Conservation (phyloP, 2,888 invertebrate species). For the Drosophila acutilabella region DNA sequence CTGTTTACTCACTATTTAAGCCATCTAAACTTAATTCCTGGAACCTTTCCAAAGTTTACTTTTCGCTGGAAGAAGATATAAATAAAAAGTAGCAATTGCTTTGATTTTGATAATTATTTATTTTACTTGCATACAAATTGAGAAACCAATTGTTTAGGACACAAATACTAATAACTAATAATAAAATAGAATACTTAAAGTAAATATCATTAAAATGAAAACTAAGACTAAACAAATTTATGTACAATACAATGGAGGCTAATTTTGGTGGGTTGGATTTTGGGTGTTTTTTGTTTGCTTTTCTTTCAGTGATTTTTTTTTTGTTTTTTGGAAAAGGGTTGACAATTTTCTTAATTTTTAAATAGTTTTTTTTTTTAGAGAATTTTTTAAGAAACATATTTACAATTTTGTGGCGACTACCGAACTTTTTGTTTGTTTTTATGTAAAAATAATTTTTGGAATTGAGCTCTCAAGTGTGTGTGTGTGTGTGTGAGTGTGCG, state of each 20-base stretch:
- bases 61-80: not conserved
- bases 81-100: conserved; percentile 10
- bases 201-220: conserved; percentile 43
- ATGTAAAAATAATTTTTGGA: conserved; percentile 73
- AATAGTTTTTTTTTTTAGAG: conserved; percentile 10
- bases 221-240: conserved; percentile 62
- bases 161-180: conserved; percentile 49
- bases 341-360: conserved; percentile 1
- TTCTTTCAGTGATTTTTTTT: conserved; percentile 9
- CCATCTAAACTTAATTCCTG: not conserved
- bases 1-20: not conserved
- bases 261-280: conserved; percentile 57
- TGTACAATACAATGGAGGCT: conserved; percentile 57
- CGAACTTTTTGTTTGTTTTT: conserved; percentile 29
- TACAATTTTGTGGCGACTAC: conserved; percentile 49
- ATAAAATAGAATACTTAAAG: conserved; percentile 60
- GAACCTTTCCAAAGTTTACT: not conserved
- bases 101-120: conserved; percentile 48
- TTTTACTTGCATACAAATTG: conserved; percentile 42
- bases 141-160: conserved; percentile 61
- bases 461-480: conserved; percentile 65
- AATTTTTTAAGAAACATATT: conserved; percentile 42
- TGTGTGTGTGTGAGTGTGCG: conserved; percentile 31
- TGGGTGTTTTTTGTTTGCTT: conserved; percentile 14
- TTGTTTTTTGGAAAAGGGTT: not conserved